A percentile compares a stretch with the other conserved stretches of the same genome.
These are phyloP conservation scores for Brachyptera risi DNA, from an alignment of 2,888 invertebrate species.

Conservation along the genomic window DNA sequence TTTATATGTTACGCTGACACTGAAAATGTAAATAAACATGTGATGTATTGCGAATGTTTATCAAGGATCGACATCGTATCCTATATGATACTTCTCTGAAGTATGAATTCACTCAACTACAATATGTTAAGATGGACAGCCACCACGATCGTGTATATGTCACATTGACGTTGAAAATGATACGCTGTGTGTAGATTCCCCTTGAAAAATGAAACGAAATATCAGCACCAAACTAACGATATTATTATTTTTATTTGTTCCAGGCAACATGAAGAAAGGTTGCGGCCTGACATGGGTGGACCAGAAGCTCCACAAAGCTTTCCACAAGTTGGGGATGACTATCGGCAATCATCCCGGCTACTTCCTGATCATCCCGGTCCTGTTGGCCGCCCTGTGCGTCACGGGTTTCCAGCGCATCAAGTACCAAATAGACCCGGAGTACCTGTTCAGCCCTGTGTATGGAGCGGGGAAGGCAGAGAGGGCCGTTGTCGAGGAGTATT, in stretches of 20 bases:
- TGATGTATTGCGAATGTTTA: too few relatives aligned
- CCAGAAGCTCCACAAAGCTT: conserved; percentile 70
- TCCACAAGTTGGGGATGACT: conserved; percentile 72
- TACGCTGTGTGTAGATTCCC: too few relatives aligned
- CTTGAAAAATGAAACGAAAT: not conserved
- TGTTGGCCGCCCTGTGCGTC: conserved; percentile 73
- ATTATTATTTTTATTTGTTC: not conserved
- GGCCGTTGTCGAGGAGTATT: conserved; percentile 73
- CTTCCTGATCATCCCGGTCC: conserved; percentile 81
- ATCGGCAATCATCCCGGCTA: conserved; percentile 83
- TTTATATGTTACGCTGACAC: too few relatives aligned
- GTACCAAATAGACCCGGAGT: conserved; percentile 91
- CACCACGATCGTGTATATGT: too few relatives aligned
- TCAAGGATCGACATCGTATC: too few relatives aligned
- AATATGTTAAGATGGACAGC: too few relatives aligned
- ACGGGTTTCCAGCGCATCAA: conserved; percentile 83
- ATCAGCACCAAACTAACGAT: not conserved
- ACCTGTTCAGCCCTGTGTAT: conserved; percentile 83
- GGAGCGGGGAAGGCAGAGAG: conserved; percentile 82
- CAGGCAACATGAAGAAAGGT: conserved; percentile 53
- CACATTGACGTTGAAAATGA: too few relatives aligned
- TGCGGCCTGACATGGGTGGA: conserved; percentile 72
- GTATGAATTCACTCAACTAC: too few relatives aligned
- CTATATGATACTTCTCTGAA: too few relatives aligned
- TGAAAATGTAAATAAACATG: too few relatives aligned